Evolutionary conservation across 1,140 invertebrate species (phyloP), one percentile per base, ranked within the genome.

Genomic region (Lycorma delicatula): DNA sequence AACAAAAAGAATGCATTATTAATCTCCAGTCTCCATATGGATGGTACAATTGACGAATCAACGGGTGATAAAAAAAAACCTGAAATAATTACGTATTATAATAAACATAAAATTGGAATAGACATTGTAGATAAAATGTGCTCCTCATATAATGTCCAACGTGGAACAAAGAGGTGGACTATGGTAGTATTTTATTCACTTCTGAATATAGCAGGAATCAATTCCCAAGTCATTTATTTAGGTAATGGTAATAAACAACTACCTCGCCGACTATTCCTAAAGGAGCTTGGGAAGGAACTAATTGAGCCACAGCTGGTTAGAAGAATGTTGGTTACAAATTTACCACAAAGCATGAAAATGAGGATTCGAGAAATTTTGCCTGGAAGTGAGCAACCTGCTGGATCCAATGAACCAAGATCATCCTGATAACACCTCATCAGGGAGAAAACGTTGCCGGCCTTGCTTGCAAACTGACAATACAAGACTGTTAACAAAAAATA

Each of bases 31-130:
- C 53, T 66, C 47, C 66, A 69, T 54, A 20, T 55, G 27, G 59
- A 61, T 60, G 57, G 58, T 41, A 34, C 27, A 18, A 62, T 64
- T 26, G 61, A 63, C 54, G 48, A 58, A 31, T 47, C 54, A 44
- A 59, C 44, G 27, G 41, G 38, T 36, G 59, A 64, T 13, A 27
- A 60, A 34, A 47, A 61, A 23, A 74, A 73, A 59, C 71, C 72
- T 26, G 65, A 67, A 31, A 69, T 74, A 13, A 66, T 73, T 22
- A 64, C 56, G 11, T 65, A 63, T 59, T 74, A 75, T 46, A 71
- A 76, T 58, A 11, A 31, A 26, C 70, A 68, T 13, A 75, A 75
- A 66, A 64, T 61, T 34, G 70, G 67, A 22, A 70, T 74, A 0
- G 74, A 74, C 58, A 62, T 53, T 5, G 59, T 70, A 11, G 70